Conservation (phyloP, 2,888 invertebrate genomes). For the Anaspis maculata region DNA sequence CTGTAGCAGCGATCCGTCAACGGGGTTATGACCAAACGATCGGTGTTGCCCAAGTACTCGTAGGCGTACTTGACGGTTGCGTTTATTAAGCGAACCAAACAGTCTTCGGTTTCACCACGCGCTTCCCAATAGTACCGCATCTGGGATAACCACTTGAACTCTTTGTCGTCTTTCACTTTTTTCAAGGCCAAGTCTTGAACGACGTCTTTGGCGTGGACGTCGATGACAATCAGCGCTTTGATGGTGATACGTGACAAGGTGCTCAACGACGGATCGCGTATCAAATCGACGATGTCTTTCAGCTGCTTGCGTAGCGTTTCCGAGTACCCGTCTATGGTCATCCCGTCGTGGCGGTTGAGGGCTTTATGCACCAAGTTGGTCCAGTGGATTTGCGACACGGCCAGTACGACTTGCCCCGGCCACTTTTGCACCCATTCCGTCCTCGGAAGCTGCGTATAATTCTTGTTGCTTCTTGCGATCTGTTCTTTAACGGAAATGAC, state of each 20-base stretch:
- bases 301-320: conserved; percentile 53
- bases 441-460: conserved; percentile 51
- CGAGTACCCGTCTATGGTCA: conserved; percentile 45
- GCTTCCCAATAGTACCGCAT: conserved; percentile 73
- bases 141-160: conserved; percentile 91
- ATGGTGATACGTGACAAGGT: conserved; percentile 74
- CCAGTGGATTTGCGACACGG: conserved; percentile 77
- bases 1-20: conserved; percentile 87
- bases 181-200: conserved; percentile 60
- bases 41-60: conserved; percentile 87
- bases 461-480: conserved; percentile 56
- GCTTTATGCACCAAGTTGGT: conserved; percentile 67
- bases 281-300: conserved; percentile 64
- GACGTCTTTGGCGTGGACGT: conserved; percentile 82
- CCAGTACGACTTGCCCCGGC: conserved; percentile 84
- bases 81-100: conserved; percentile 63
- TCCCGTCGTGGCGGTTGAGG: conserved; percentile 50
- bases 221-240: conserved; percentile 81
- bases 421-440: conserved; percentile 76
- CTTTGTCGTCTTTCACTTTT: conserved; percentile 50
- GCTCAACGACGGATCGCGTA: conserved; percentile 59
- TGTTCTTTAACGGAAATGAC: conserved; percentile 72
- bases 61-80: conserved; percentile 81
- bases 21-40: conserved; percentile 85
- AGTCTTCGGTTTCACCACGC: conserved; percentile 55